A percentile compares a stretch with the other conserved stretches of the same genome.
Conservation (phyloP, 2,113 vertebrate species). For the Callospermophilus lateralis region DNA sequence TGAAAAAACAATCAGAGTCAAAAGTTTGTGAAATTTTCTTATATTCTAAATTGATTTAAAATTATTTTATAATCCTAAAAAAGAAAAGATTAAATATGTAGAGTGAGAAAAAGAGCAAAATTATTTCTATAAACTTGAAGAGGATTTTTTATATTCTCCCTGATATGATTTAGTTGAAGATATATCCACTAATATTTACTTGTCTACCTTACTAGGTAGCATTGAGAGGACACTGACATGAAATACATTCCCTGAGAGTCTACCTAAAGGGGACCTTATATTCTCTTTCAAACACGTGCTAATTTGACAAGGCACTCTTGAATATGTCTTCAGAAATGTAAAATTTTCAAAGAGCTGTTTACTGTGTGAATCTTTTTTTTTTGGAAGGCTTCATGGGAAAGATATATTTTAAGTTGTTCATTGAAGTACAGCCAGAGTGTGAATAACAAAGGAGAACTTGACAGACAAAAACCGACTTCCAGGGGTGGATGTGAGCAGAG, state of each 20-base stretch:
- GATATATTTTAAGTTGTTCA: conserved; percentile 36
- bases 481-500: not conserved
- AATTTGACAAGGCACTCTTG: conserved; percentile 52
- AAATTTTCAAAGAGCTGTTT: conserved; percentile 42
- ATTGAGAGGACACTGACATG: not conserved
- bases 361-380: conserved; percentile 34
- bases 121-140: conserved; percentile 17
- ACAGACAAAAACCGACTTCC: not conserved
- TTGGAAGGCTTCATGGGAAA: conserved; percentile 43
- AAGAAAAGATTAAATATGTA: not conserved
- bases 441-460: conserved; percentile 10
- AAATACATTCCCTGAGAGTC: not conserved
- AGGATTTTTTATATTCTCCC: conserved; percentile 20
- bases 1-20: not conserved
- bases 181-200: conserved; percentile 13
- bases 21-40: conserved; percentile 1
- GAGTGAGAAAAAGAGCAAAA: not conserved
- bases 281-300: conserved; percentile 48
- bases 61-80: conserved; percentile 32
- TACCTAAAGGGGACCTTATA: not conserved
- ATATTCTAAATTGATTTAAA: not conserved
- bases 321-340: conserved; percentile 45
- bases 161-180: not conserved
- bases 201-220: not conserved
- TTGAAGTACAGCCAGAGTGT: conserved; percentile 18